phyloP scores from a whole-genome alignment of 1,140 invertebrate species.

The Drosophila sulfurigaster region DNA sequence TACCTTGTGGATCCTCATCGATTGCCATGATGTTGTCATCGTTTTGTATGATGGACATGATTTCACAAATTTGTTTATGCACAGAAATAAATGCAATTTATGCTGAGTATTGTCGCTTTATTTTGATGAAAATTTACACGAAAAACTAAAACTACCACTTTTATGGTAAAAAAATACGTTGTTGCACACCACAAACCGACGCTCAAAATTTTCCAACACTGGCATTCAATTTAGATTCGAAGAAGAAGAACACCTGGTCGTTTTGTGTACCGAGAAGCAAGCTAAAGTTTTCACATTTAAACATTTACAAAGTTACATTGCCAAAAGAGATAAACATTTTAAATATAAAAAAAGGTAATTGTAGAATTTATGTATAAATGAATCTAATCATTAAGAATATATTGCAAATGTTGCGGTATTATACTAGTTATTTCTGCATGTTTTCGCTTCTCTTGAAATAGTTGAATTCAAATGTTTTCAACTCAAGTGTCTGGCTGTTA shows the following conservation, averaged over 20 bases:
- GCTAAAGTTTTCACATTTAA: neutral
- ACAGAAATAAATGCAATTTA: neutral
- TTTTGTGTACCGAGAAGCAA: neutral
- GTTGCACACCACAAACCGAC: slow-evolving; percentile 51
- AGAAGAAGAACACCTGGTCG: slow-evolving; percentile 24
- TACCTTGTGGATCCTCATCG: slow-evolving; percentile 95
- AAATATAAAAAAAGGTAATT: neutral
- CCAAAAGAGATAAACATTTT: neutral
- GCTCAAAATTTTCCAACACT: slow-evolving; percentile 38
- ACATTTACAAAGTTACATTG: neutral
- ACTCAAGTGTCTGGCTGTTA: neutral
- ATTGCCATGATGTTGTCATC: slow-evolving; percentile 95
- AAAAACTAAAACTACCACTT: slow-evolving; percentile 69
- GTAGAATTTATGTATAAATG: neutral
- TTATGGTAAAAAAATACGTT: slow-evolving; percentile 17
- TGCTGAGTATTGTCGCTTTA: slow-evolving; percentile 29
- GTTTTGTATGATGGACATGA: slow-evolving; percentile 85
- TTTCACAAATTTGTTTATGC: slow-evolving; percentile 3
- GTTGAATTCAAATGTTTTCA: neutral
- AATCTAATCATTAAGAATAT: neutral
- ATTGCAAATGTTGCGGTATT: neutral
- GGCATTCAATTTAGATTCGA: slow-evolving; percentile 3
- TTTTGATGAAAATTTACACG: slow-evolving; percentile 41
- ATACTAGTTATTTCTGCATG: neutral
- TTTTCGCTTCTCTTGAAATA: neutral